These are phyloP conservation scores for Propithecus coquereli DNA, from an alignment of 2,113 vertebrate genomes.

Conservation along the genomic window DNA sequence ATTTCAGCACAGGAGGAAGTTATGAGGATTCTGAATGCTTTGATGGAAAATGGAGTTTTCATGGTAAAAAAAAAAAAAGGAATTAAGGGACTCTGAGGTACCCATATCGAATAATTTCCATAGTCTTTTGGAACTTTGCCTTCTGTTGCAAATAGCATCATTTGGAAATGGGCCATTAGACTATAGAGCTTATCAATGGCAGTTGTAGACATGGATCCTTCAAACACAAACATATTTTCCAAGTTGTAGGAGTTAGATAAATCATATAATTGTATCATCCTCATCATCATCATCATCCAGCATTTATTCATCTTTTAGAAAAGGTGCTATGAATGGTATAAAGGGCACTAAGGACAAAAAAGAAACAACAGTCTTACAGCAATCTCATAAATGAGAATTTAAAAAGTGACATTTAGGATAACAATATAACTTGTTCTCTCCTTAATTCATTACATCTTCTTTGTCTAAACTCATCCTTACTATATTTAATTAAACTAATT, in stretches of 20 bases:
- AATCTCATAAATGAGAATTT: neutral
- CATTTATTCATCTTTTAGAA: neutral
- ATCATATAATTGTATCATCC: neutral
- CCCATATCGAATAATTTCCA: neutral
- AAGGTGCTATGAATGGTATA: neutral
- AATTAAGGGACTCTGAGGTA: neutral
- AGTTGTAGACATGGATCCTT: neutral
- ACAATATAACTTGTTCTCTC: neutral
- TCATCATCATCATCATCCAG: neutral
- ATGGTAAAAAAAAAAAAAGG: neutral
- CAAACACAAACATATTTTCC: neutral
- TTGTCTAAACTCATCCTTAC: neutral
- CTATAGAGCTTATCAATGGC: accelerated
- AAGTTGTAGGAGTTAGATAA: neutral
- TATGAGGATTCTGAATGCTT: neutral
- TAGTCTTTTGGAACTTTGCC: neutral
- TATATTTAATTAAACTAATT: neutral
- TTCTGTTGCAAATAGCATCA: neutral
- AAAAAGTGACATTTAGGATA: neutral
- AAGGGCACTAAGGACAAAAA: neutral
- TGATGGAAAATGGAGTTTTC: neutral
- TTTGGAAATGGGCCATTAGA: neutral
- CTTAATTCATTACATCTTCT: neutral
- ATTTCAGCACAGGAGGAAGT: neutral
- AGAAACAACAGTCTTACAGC: neutral